phyloP scores from a whole-genome alignment of 2,888 invertebrate species.

The Oasisia sp. region DNA sequence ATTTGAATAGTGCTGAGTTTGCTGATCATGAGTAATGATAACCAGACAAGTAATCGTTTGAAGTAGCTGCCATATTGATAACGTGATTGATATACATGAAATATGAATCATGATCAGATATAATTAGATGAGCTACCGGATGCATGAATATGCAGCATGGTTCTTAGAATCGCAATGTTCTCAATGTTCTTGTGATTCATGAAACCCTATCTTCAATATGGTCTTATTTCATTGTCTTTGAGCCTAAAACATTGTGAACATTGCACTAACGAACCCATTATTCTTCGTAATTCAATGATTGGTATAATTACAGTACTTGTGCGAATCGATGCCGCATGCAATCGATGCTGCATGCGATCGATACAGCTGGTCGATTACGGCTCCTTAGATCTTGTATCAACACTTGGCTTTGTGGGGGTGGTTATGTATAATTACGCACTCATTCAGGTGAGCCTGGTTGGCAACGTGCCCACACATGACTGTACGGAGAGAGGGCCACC shows the following conservation, averaged over 20 bases:
- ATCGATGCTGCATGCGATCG: neutral
- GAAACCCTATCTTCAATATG: neutral
- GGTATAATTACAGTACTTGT: slow-evolving; percentile 1
- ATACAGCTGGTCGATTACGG: neutral
- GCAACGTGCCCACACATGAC: neutral
- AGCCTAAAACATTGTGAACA: neutral
- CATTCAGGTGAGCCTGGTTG: neutral
- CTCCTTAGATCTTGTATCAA: neutral
- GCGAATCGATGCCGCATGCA: neutral
- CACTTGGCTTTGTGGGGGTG: neutral
- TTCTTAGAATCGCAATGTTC: neutral
- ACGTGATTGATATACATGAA: too few species aligned
- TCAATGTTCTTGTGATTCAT: neutral
- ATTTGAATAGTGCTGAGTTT: too few species aligned
- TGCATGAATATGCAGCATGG: neutral
- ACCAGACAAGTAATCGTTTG: too few species aligned
- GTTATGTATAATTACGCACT: neutral
- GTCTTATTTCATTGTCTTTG: neutral
- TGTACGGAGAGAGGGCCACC: neutral
- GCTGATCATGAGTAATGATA: too few species aligned
- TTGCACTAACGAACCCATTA: neutral
- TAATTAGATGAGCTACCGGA: neutral
- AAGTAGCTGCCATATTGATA: too few species aligned
- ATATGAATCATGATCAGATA: too few species aligned
- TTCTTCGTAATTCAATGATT: neutral